These are phyloP conservation scores for Drosophila nigricruria DNA, from an alignment of 2,888 invertebrate species.

Conservation along the genomic window DNA sequence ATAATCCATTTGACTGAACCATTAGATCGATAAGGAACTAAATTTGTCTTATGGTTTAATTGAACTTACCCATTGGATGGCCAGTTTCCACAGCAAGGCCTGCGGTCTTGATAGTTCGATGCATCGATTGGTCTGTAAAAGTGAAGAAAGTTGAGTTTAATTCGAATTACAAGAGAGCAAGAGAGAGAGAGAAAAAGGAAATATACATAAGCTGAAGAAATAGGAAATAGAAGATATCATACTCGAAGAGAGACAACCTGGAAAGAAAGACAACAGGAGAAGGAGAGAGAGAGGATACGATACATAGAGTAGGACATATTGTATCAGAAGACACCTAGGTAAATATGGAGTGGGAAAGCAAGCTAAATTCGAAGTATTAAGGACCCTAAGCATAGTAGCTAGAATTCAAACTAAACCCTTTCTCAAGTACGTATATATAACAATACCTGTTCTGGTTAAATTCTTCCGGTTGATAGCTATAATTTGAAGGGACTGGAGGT, in stretches of 20 bases:
- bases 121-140: background rate
- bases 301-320: too few species aligned
- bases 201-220: background rate
- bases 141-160: too few species aligned
- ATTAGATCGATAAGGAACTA: background rate
- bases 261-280: background rate
- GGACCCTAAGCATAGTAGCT: background rate
- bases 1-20: background rate
- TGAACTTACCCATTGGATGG: background rate
- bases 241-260: background rate
- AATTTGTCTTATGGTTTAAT: background rate
- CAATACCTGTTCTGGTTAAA: background rate
- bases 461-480: background rate
- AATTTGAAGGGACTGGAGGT: background rate
- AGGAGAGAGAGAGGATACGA: too few species aligned
- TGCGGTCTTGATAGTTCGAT: background rate
- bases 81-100: too few species aligned
- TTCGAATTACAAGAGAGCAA: too few species aligned
- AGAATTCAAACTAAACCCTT: background rate
- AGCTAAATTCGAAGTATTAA: too few species aligned
- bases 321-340: too few species aligned
- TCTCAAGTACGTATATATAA: background rate
- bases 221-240: background rate
- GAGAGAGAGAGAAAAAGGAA: background rate
- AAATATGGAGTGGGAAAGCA: too few species aligned